phyloP scores from a whole-genome alignment of 2,113 vertebrate genomes.

The Gila orcuttii region DNA sequence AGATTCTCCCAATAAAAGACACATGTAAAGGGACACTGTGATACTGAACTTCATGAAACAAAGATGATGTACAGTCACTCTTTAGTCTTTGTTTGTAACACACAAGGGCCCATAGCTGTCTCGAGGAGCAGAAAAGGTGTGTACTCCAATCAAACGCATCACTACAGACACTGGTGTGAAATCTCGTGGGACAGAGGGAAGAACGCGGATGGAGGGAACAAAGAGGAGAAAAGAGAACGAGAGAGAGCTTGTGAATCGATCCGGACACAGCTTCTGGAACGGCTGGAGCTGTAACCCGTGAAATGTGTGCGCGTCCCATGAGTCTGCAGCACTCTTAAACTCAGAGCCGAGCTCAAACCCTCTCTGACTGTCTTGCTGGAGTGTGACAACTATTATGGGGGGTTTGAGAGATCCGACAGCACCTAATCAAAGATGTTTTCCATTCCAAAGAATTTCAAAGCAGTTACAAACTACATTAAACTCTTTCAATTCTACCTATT shows the following conservation, averaged over 20 bases:
- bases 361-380: background rate
- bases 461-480: background rate
- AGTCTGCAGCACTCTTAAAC: slow-evolving; percentile 40
- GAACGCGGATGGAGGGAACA: background rate
- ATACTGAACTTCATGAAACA: background rate
- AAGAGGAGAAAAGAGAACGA: background rate
- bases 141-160: slow-evolving; percentile 75
- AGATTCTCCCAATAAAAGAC: background rate
- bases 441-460: background rate
- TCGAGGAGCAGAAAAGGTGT: slow-evolving; percentile 66
- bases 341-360: background rate
- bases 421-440: background rate
- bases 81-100: slow-evolving; percentile 56
- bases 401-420: background rate
- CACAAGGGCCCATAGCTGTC: slow-evolving; percentile 53
- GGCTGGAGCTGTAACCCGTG: slow-evolving; percentile 68
- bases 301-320: slow-evolving; percentile 66
- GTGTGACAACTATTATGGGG: background rate
- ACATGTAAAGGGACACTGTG: background rate
- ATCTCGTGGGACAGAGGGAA: slow-evolving; percentile 54
- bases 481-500: background rate
- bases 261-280: slow-evolving; percentile 53
- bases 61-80: slow-evolving; percentile 11
- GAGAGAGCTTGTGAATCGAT: slow-evolving; percentile 64
- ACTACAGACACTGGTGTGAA: slow-evolving; percentile 65